phyloP scores from a whole-genome alignment of 1,140 invertebrate species.

The Rhagoletis pomonella region DNA sequence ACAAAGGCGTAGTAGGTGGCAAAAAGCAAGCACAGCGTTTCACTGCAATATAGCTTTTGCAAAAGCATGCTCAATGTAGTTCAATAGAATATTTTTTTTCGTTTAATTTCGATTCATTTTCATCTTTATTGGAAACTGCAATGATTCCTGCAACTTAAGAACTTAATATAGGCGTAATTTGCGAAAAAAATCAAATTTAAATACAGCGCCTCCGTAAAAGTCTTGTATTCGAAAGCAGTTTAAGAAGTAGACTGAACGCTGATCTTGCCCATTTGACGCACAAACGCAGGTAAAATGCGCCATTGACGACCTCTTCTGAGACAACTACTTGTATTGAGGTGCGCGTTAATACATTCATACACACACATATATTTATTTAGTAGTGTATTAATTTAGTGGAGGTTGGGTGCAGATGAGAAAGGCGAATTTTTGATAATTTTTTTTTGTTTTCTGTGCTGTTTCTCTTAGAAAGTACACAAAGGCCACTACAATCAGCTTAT shows the following conservation, averaged over 20 bases:
- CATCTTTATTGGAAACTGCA: neutral
- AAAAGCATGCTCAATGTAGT: neutral
- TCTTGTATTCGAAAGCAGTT: constrained; percentile 28
- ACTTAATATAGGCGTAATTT: neutral
- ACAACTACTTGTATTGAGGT: constrained; percentile 31
- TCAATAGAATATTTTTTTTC: neutral
- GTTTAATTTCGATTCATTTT: neutral
- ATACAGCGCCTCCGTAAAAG: neutral
- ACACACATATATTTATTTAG: neutral
- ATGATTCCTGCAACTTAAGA: neutral
- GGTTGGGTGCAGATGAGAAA: constrained; percentile 38
- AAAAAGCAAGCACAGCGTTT: neutral
- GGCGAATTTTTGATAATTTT: constrained; percentile 46
- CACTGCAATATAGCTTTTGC: neutral
- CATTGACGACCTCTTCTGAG: neutral
- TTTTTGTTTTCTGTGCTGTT: neutral
- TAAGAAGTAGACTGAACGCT: constrained; percentile 28
- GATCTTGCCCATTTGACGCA: neutral
- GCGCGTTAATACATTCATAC: neutral
- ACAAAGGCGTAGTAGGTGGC: neutral
- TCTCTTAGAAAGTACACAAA: constrained; percentile 46
- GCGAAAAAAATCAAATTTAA: neutral
- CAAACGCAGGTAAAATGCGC: constrained; percentile 26
- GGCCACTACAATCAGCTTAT: neutral
- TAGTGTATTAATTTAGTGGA: constrained; percentile 24